These are phyloP conservation scores for Tribolium freemani DNA, from an alignment of 2,888 invertebrate genomes.

Conservation along the genomic window DNA sequence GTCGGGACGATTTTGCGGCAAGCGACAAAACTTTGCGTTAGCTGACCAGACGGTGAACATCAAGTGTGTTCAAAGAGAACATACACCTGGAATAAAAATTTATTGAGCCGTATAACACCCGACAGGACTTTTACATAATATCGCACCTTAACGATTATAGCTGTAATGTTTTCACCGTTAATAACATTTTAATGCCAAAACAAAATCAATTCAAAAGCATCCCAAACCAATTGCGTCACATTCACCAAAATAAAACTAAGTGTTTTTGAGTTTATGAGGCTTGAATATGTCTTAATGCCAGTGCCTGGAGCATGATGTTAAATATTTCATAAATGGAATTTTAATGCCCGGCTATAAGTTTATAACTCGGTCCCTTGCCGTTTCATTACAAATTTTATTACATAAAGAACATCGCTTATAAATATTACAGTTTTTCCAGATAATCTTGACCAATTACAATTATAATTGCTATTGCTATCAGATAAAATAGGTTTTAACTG, in stretches of 20 bases:
- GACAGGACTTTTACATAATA: constrained; percentile 34
- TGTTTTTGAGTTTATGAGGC: background rate
- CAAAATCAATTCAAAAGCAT: constrained; percentile 24
- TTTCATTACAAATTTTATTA: constrained; percentile 33
- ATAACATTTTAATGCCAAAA: constrained; percentile 20
- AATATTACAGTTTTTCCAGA: constrained; percentile 5
- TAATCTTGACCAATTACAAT: constrained; percentile 14
- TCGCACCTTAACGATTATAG: constrained; percentile 36
- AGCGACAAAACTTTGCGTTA: background rate
- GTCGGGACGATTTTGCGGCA: background rate
- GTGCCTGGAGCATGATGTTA: constrained; percentile 22
- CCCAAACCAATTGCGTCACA: background rate
- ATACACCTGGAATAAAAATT: constrained; percentile 22
- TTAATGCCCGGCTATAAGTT: constrained; percentile 31
- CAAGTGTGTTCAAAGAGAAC: background rate
- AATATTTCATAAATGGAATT: constrained; percentile 42
- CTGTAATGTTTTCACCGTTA: constrained; percentile 27
- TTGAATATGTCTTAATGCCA: constrained; percentile 34
- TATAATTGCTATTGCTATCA: too few species aligned
- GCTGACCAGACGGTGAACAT: background rate
- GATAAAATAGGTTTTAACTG: too few species aligned
- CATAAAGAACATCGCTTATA: constrained; percentile 13
- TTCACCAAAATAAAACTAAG: background rate
- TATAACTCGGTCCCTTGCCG: constrained; percentile 3
- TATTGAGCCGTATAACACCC: constrained; percentile 29